A percentile compares a stretch with the other conserved stretches of the same genome.
phyloP scores from a whole-genome alignment of 2,113 vertebrate genomes.

The Actinemys pallida region DNA sequence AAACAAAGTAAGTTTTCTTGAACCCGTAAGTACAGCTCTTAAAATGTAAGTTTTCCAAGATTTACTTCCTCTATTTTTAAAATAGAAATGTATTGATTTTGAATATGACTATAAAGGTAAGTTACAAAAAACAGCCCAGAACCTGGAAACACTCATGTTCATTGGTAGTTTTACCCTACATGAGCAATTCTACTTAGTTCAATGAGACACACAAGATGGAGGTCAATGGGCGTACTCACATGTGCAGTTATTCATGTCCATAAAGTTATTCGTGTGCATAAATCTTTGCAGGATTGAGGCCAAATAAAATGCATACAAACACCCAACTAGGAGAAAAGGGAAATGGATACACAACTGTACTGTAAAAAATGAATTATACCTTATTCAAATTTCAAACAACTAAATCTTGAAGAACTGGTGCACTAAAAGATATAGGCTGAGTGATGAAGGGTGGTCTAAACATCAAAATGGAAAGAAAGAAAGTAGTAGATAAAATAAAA shows the following conservation, averaged over 20 bases:
- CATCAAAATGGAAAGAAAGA: not conserved
- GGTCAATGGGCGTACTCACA: slow-evolving; percentile 23
- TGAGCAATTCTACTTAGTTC: slow-evolving; percentile 52
- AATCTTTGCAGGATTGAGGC: slow-evolving; percentile 55
- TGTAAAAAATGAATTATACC: slow-evolving; percentile 37
- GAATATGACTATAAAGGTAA: slow-evolving; percentile 19
- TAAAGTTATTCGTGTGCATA: slow-evolving; percentile 49
- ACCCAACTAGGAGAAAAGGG: slow-evolving; percentile 45
- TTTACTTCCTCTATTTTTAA: slow-evolving; percentile 10
- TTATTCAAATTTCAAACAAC: slow-evolving; percentile 14
- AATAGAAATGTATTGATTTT: not conserved
- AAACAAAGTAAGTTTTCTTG: slow-evolving; percentile 25
- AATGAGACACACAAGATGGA: slow-evolving; percentile 52
- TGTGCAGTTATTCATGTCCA: slow-evolving; percentile 26
- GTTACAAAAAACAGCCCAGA: slow-evolving; percentile 17
- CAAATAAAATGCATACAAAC: slow-evolving; percentile 60
- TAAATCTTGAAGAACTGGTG: not conserved
- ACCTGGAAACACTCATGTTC: slow-evolving; percentile 39
- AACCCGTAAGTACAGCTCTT: not conserved
- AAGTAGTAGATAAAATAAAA: not conserved
- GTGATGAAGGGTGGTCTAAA: not conserved
- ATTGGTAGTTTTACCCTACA: slow-evolving; percentile 35
- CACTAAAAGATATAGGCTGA: not conserved
- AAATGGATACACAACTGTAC: slow-evolving; percentile 22
- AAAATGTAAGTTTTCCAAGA: slow-evolving; percentile 39